Conservation (phyloP, 2,888 invertebrate genomes). For the Pristionchus maxplancki region DNA sequence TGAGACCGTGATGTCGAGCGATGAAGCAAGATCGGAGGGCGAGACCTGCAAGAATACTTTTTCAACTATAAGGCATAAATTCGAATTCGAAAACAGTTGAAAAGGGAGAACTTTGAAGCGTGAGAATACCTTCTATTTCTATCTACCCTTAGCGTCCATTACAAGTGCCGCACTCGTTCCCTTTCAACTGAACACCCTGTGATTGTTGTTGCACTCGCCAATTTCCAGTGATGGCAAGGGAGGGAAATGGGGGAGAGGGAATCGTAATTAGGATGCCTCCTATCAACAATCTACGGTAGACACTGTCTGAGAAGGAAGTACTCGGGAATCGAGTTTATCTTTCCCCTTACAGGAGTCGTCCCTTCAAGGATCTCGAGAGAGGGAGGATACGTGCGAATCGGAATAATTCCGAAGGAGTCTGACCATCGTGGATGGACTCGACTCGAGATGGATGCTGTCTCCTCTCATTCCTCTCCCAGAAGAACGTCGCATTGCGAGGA, state of each 20-base stretch:
- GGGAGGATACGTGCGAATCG: too few relatives aligned
- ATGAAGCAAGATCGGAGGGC: background rate
- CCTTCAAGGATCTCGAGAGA: background rate
- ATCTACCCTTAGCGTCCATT: background rate
- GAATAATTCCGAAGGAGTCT: too few relatives aligned
- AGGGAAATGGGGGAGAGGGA: background rate
- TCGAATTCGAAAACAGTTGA: too few relatives aligned
- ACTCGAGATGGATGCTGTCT: background rate
- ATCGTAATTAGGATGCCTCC: background rate
- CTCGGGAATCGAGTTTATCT: background rate
- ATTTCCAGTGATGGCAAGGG: background rate
- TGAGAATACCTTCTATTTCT: background rate
- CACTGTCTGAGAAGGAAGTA: too few relatives aligned
- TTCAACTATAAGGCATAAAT: background rate
- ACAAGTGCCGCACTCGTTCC: background rate
- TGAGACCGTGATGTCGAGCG: background rate
- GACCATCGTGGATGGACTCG: background rate
- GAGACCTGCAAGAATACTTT: background rate
- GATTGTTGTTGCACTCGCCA: conserved; percentile 2
- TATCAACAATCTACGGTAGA: conserved; percentile 14
- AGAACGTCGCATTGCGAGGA: background rate
- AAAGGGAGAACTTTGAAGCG: too few relatives aligned
- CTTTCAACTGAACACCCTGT: background rate
- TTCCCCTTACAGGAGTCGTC: background rate
- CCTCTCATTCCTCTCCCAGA: background rate